Conservation (phyloP, 2,797 vertebrate genomes). For the Rhinoraja longicauda region DNA sequence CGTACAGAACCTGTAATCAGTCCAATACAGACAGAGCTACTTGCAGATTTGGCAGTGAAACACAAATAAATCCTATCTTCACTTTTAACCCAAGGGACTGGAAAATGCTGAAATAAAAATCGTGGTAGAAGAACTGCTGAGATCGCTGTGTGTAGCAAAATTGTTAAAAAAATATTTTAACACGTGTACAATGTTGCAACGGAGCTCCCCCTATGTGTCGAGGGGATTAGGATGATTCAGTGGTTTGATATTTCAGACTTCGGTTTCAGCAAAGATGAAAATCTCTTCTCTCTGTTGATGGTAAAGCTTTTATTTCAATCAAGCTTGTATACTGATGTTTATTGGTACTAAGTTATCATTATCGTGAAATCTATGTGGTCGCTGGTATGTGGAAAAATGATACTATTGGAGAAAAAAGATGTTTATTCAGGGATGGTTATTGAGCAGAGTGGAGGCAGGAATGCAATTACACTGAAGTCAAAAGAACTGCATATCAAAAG, state of each 20-base stretch:
- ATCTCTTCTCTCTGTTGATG: background rate
- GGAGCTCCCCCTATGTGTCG: background rate
- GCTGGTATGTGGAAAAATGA: background rate
- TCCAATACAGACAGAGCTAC: background rate
- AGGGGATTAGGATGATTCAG: background rate
- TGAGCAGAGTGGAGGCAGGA: background rate
- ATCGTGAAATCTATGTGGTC: background rate
- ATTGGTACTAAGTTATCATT: background rate
- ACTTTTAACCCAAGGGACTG: background rate
- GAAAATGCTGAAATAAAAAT: background rate
- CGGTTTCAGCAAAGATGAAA: background rate
- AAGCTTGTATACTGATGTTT: background rate
- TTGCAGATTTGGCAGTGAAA: background rate
- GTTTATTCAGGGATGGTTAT: background rate
- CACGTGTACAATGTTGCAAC: background rate
- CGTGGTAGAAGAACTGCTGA: background rate
- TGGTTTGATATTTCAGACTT: background rate
- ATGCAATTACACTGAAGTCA: background rate
- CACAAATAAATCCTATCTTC: background rate
- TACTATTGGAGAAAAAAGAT: background rate
- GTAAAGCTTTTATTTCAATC: background rate
- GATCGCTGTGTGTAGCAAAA: background rate
- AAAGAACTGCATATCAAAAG: too few relatives aligned
- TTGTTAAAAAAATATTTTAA: background rate
- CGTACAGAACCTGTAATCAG: background rate